Base-by-base conservation (phyloP, 1,140 invertebrate genomes). In the Chironomus striatipennis region DNA sequence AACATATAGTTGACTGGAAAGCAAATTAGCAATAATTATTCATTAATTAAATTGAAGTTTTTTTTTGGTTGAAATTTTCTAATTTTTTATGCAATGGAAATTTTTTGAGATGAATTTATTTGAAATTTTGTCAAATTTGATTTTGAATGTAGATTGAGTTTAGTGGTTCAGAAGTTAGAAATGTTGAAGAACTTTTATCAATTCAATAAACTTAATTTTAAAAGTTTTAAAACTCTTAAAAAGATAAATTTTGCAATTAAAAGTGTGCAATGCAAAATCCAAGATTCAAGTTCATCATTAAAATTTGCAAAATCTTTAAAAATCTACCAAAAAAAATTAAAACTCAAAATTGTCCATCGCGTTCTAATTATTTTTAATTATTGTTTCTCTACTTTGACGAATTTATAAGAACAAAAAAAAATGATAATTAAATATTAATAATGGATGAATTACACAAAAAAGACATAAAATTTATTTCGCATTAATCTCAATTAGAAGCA, bases 401-500 rank as follows among this genome's bases (percentile, higher is more conserved):
- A 57, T 57, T 57, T 57, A 57, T 57, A 15, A n/a, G 24, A 34
- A 34, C 5, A 57, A 57, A 57, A 47, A 47, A 47, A 47, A 57
- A n/a, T 47, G 15, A 47, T 47, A 47, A 47, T 47, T 47, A 34
- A 34, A 34, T 34, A 34, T 34, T 34, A 34, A 34, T 34, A 34
- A 34, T 34, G 24, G 24, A 34, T 34, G 24, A 57, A 15, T 57
- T 57, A 57, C 24, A 34, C 1, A 57, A 57, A 57, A 57, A 57
- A 57, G 47, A 57, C 47, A 57, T 57, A 57, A 12, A 57, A 57
- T 12, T 57, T 57, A 57, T 15, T 57, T 57, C 47, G n/a, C 47
- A 57, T 57, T n/a, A 57, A 57, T 57, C 47, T 57, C 47, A 57
- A 57, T 57, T 57, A 57, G n/a, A 57, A 57, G 47, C 47, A 57